phyloP scores from a whole-genome alignment of 2,888 invertebrate species.

The Macaria notata region DNA sequence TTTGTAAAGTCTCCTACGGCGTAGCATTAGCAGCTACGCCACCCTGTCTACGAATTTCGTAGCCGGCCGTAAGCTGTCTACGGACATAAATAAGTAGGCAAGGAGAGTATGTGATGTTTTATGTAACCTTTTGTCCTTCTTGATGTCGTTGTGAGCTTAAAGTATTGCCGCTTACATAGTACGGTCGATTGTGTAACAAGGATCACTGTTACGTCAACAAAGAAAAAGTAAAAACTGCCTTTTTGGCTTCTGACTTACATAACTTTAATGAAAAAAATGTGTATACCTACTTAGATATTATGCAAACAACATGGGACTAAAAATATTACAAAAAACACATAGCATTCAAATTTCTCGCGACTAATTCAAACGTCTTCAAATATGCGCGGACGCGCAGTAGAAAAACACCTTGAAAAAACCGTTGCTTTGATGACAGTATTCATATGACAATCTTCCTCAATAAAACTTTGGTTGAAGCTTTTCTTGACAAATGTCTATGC shows the following conservation, averaged over 20 bases:
- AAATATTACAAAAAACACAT: no score
- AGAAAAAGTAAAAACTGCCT: not conserved
- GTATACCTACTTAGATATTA: no score
- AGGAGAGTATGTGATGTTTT: not conserved
- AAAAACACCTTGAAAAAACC: constrained; percentile 1
- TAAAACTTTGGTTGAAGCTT: no score
- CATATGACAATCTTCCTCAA: no score
- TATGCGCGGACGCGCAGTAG: constrained; percentile 17
- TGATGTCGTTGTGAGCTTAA: not conserved
- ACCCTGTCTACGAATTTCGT: constrained; percentile 33
- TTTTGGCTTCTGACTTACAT: no score
- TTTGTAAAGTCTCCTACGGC: constrained; percentile 46
- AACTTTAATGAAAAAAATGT: no score
- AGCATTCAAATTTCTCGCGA: no score
- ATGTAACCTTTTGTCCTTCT: constrained; percentile 2
- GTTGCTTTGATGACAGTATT: not conserved
- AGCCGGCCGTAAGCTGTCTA: constrained; percentile 15
- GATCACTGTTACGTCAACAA: constrained; percentile 1
- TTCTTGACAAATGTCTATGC: no score
- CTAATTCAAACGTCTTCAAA: not conserved
- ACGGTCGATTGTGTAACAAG: constrained; percentile 1
- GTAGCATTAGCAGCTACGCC: constrained; percentile 31
- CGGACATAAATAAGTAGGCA: not conserved
- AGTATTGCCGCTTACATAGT: not conserved
- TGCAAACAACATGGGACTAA: no score